Evolutionary conservation across 2,888 invertebrate genomes (phyloP), one percentile per base, ranked within the genome.

Genomic region (Euplagia quadripunctaria): DNA sequence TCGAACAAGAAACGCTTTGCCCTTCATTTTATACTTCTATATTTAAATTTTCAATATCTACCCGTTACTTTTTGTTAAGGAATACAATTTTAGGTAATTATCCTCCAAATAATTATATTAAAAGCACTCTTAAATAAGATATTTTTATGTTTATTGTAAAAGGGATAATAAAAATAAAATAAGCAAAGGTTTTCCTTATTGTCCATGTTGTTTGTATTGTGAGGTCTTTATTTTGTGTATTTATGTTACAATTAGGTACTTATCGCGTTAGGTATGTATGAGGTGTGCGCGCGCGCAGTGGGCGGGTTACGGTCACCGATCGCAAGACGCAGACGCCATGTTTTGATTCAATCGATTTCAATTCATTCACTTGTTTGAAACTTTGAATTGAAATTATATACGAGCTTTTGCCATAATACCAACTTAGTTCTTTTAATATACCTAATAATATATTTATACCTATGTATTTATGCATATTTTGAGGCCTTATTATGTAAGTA

Each of bases 161-260:
- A 55, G 31, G 9, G 42, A 11, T 67, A 43, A 51, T 46, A 58
- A 61, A 66, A 49, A 63, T 17, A 63, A 68, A 55, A 74, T 68
- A 64, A 63, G 42, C 67, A 76, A 78, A 70, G 72, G 64, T 64
- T 74, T 72, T 78, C 63, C 68, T 68, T 51, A 70, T 67, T 72
- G 74, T 71, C 72, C 63, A n/a, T 31, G 67, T 20, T 73, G 70
- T 42, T 74, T 65, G 73, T 70, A 63, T 70, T 82, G 82, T 80
- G 75, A 75, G 75, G 78, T 84, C 82, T 82, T 84, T 82, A 82
- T 84, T 84, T 82, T 78, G 76, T 77, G 78, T 84, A 70, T 82
- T 84, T 84, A 82, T 84, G 76, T 78, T 82, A 80, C 80, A 84
- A 83, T 80, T 82, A 83, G 77, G 82, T 84, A 82, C 71, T 83